Conservation (phyloP, 2,888 invertebrate genomes). For the Apantesis nais region DNA sequence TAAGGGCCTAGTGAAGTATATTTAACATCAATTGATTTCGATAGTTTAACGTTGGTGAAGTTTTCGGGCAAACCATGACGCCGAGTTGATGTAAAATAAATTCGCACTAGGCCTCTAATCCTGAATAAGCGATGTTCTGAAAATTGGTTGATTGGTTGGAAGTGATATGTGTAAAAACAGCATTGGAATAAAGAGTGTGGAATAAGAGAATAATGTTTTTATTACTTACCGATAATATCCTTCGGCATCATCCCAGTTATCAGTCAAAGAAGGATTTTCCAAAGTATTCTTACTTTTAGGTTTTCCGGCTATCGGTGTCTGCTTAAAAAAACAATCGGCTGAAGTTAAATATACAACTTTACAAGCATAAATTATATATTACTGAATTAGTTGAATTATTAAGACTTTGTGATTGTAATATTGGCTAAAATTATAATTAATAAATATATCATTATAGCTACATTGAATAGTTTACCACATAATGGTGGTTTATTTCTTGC, state of each 20-base stretch:
- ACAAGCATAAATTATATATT: neutral
- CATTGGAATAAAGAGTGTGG: neutral
- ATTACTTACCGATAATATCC: constrained; percentile 94
- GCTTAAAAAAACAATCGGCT: constrained; percentile 31
- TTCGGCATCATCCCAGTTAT: constrained; percentile 99
- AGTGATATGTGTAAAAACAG: too few species aligned
- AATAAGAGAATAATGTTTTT: neutral
- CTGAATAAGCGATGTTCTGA: too few species aligned
- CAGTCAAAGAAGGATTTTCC: constrained; percentile 93
- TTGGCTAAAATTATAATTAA: neutral
- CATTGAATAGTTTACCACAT: neutral
- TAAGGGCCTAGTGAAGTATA: too few species aligned
- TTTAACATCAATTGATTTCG: too few species aligned
- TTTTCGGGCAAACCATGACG: too few species aligned
- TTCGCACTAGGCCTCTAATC: too few species aligned
- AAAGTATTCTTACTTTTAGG: constrained; percentile 58
- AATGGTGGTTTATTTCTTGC: neutral
- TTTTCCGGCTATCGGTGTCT: constrained; percentile 70
- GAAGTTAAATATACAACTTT: neutral
- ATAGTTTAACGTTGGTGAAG: too few species aligned
- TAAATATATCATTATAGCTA: neutral
- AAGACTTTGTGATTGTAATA: neutral
- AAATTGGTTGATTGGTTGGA: too few species aligned
- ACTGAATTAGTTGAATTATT: too few species aligned
- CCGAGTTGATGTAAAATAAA: too few species aligned